Conservation (phyloP, 2,797 vertebrate species). For the Hyperoplus lanceolatus region DNA sequence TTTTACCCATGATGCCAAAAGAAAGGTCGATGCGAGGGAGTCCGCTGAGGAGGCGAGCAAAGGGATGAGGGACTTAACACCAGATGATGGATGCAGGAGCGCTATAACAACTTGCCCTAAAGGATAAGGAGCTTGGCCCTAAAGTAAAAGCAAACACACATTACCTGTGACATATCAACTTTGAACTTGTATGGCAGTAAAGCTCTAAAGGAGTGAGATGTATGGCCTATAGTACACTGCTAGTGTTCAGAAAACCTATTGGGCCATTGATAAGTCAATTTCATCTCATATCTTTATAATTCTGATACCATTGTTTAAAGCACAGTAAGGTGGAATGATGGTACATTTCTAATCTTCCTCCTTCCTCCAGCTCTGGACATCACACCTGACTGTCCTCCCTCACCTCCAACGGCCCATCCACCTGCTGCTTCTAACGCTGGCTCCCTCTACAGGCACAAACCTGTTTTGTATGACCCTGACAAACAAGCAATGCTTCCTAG, state of each 20-base stretch:
- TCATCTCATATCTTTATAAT: background rate
- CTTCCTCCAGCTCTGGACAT: too few species aligned
- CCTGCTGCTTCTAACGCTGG: too few species aligned
- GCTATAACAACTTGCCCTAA: slow-evolving; percentile 55
- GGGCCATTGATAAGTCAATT: background rate
- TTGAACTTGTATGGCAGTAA: slow-evolving; percentile 46
- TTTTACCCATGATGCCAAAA: slow-evolving; percentile 70
- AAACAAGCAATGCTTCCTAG: too few species aligned
- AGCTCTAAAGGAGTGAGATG: slow-evolving; percentile 32
- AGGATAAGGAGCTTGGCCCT: slow-evolving; percentile 55
- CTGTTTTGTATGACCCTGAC: too few species aligned
- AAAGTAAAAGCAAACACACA: slow-evolving; percentile 65
- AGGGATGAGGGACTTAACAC: slow-evolving; percentile 51
- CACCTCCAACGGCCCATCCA: too few species aligned
- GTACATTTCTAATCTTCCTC: background rate
- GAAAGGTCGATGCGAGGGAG: slow-evolving; percentile 72
- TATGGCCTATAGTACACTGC: slow-evolving; percentile 25
- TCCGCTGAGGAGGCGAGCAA: slow-evolving; percentile 37
- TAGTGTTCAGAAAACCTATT: background rate
- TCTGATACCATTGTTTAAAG: too few species aligned
- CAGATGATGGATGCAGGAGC: slow-evolving; percentile 72
- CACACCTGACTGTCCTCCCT: too few species aligned
- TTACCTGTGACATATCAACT: slow-evolving; percentile 55
- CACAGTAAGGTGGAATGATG: background rate
- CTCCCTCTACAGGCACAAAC: too few species aligned